Evolutionary conservation across 2,888 invertebrate species (phyloP).

Genomic region (Fissipunctia ypsillon): DNA sequence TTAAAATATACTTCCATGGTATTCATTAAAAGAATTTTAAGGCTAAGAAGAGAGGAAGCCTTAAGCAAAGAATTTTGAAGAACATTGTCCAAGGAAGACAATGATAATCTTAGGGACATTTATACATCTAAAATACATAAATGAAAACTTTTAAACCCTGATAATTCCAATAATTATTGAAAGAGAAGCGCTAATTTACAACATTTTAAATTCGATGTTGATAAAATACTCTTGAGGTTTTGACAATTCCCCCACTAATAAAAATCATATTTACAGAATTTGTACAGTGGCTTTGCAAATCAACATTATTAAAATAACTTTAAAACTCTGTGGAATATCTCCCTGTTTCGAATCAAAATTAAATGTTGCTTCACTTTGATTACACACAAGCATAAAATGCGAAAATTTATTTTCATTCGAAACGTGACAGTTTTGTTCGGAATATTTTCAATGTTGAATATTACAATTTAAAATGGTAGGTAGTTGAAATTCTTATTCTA

Average conservation of each 20-base stretch:
- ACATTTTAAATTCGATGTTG: conserved; percentile 89
- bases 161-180: conserved; percentile 89
- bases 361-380: conserved; percentile 19
- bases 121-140: conserved; percentile 82
- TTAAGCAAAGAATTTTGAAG: conserved; percentile 82
- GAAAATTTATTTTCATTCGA: conserved; percentile 42
- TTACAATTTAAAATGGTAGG: conserved; percentile 48
- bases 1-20: conserved; percentile 76
- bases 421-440: conserved; percentile 25
- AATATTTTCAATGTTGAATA: conserved; percentile 35
- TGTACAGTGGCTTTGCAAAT: conserved; percentile 65
- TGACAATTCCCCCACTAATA: conserved; percentile 74
- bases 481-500: conserved; percentile 56
- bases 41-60: conserved; percentile 83
- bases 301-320: conserved; percentile 34
- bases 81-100: conserved; percentile 75
- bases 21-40: conserved; percentile 67
- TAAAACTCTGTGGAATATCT: conserved; percentile 17
- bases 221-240: conserved; percentile 81
- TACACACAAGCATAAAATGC: conserved; percentile 17
- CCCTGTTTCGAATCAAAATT: conserved; percentile 54
- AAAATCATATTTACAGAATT: conserved; percentile 70
- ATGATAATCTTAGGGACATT: conserved; percentile 74
- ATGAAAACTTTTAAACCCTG: conserved; percentile 88
- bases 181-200: conserved; percentile 87